These are phyloP conservation scores for Rhogogaster chlorosoma DNA, from an alignment of 2,888 invertebrate genomes.

Conservation along the genomic window DNA sequence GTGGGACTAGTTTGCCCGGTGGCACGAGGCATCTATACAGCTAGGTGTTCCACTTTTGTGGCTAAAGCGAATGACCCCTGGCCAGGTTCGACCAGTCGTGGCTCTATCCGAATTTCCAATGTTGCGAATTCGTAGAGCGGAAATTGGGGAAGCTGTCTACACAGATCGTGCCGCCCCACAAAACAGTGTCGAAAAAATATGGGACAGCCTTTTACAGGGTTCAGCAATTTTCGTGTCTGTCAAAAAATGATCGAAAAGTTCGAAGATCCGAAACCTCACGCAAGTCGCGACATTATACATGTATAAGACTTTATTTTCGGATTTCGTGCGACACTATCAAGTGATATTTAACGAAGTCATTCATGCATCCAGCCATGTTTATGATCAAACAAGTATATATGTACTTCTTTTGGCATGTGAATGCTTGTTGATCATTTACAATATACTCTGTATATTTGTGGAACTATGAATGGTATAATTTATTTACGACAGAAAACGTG, in stretches of 20 bases:
- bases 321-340: background rate
- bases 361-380: background rate
- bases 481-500: background rate
- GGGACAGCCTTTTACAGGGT: background rate
- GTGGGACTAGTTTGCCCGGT: conserved; percentile 40
- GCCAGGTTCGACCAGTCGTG: background rate
- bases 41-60: conserved; percentile 42
- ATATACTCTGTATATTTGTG: background rate
- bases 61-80: conserved; percentile 48
- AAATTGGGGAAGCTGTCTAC: conserved; percentile 70
- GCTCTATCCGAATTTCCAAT: conserved; percentile 17
- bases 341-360: background rate
- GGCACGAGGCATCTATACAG: conserved; percentile 29
- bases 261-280: background rate
- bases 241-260: background rate
- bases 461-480: background rate
- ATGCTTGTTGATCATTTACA: background rate
- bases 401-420: background rate
- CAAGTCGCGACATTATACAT: background rate
- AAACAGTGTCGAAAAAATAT: background rate
- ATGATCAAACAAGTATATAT: conserved; percentile 9
- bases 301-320: background rate
- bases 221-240: background rate
- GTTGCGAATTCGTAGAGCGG: background rate
- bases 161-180: conserved; percentile 52